Conservation (phyloP, 2,797 vertebrate species). For the Sandelia bainsii region DNA sequence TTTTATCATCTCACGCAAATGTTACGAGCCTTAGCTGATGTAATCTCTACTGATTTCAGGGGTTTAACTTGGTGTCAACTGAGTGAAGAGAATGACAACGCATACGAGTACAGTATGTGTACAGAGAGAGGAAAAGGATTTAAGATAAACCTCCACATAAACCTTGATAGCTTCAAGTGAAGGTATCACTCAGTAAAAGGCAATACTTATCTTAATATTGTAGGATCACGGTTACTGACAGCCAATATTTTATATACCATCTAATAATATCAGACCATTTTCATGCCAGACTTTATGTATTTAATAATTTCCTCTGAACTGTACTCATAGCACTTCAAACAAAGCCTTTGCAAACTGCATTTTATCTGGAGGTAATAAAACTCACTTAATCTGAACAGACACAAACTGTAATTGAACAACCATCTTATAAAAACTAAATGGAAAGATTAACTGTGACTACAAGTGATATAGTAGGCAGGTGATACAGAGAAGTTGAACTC, state of each 20-base stretch:
- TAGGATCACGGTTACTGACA: neutral
- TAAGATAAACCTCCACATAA: too few relatives aligned
- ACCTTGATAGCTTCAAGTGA: too few relatives aligned
- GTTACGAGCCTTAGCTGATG: neutral
- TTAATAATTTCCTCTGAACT: neutral
- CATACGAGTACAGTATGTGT: neutral
- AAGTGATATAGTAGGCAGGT: too few relatives aligned
- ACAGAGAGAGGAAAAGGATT: neutral
- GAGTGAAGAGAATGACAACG: slow-evolving; percentile 1
- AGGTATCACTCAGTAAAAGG: neutral
- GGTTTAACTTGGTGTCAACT: slow-evolving; percentile 3
- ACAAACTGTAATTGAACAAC: too few relatives aligned
- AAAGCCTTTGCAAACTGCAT: neutral
- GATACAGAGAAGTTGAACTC: too few relatives aligned
- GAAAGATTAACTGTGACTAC: too few relatives aligned
- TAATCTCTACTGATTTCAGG: neutral
- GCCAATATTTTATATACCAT: too few relatives aligned
- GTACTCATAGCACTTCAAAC: neutral
- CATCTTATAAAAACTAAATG: too few relatives aligned
- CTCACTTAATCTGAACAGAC: too few relatives aligned
- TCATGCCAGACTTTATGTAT: neutral
- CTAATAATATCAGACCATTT: neutral
- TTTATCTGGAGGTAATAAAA: too few relatives aligned
- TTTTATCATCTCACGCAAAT: slow-evolving; percentile 3
- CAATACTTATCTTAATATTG: neutral